A percentile compares a stretch with the other conserved stretches of the same genome.
These are phyloP conservation scores for Laupala kohalensis DNA, from an alignment of 1,140 invertebrate species.

Conservation along the genomic window DNA sequence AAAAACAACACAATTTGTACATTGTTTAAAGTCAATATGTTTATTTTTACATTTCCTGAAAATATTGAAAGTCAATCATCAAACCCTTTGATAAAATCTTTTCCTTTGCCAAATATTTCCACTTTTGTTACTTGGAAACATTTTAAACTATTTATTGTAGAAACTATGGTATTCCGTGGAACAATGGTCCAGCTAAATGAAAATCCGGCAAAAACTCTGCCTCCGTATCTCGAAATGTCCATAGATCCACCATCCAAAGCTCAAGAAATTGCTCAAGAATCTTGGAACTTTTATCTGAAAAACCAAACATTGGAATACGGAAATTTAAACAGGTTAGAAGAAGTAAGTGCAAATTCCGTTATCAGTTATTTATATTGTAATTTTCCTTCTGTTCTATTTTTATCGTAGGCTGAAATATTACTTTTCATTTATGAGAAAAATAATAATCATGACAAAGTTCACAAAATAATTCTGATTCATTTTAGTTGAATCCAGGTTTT, in stretches of 20 bases:
- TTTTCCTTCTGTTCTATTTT: not conserved
- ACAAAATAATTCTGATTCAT: too few species aligned
- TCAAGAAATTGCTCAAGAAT: not conserved
- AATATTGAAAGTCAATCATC: too few species aligned
- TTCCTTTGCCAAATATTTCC: too few species aligned
- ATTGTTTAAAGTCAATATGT: too few species aligned
- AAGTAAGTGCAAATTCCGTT: not conserved
- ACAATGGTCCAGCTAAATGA: not conserved
- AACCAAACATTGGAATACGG: not conserved
- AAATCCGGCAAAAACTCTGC: constrained; percentile 1
- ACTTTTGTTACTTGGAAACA: too few species aligned
- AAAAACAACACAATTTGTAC: too few species aligned
- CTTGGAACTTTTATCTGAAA: constrained; percentile 7
- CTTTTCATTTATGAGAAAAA: too few species aligned
- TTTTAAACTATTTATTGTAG: too few species aligned
- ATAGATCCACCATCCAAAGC: constrained; percentile 1
- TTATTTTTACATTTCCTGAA: too few species aligned
- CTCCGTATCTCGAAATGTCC: not conserved
- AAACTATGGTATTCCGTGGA: not conserved
- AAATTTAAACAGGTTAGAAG: constrained; percentile 2
- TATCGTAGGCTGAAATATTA: not conserved
- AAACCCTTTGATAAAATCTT: too few species aligned
- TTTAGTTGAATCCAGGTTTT: too few species aligned
- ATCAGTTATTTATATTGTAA: not conserved
- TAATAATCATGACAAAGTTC: too few species aligned